Conservation (phyloP, 2,888 invertebrate genomes). For the Scaptomyza reducta region DNA sequence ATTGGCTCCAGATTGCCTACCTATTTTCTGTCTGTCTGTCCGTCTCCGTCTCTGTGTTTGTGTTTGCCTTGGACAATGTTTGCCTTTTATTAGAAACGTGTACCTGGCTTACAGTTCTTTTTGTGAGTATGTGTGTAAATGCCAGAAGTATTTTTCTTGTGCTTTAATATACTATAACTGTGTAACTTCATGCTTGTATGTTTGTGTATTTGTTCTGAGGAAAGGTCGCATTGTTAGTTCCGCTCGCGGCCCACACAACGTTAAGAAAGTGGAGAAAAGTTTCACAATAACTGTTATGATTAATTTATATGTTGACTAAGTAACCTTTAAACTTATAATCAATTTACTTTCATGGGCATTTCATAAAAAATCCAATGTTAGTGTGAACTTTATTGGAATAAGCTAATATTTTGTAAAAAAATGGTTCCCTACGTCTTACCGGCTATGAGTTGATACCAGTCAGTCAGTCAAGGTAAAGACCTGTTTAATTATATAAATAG, state of each 20-base stretch:
- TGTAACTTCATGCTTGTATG: not conserved
- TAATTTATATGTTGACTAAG: not conserved
- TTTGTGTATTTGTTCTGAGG: not conserved
- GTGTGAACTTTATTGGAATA: not conserved
- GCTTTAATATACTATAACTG: constrained; percentile 27
- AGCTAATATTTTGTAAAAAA: not conserved
- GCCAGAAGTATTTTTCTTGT: constrained; percentile 24
- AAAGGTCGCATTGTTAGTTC: not conserved
- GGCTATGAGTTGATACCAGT: not conserved
- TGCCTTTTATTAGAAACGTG: constrained; percentile 71
- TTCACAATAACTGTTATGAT: not conserved
- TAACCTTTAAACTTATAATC: not conserved
- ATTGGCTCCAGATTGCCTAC: constrained; percentile 35
- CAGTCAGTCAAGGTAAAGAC: too few species aligned
- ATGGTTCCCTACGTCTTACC: not conserved
- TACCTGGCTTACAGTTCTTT: constrained; percentile 28
- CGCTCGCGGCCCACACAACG: not conserved
- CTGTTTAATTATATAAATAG: too few species aligned
- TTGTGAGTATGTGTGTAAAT: constrained; percentile 21
- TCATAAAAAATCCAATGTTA: not conserved
- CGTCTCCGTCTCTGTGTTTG: constrained; percentile 55
- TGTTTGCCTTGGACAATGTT: constrained; percentile 68
- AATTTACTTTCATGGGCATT: not conserved
- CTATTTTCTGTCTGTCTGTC: constrained; percentile 39
- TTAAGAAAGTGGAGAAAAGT: not conserved